Base-by-base conservation (phyloP, 2,888 invertebrate species). In the Drosophila prostipennis region DNA sequence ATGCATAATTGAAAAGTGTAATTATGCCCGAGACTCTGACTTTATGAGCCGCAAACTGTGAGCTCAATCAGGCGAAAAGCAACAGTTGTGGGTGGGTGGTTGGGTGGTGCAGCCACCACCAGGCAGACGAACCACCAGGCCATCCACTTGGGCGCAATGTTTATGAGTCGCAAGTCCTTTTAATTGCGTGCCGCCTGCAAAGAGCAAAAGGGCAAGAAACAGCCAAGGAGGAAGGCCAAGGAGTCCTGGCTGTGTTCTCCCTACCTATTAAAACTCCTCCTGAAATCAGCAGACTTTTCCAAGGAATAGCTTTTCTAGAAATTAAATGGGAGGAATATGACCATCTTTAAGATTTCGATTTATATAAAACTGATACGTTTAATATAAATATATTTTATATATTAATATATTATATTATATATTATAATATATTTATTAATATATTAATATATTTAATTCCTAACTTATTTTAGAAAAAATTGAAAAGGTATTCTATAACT, bases 1-100 rank as follows among this genome's bases (percentile, higher is more conserved):
- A 82, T 80, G 74, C 86, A 86, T 86, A 86, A 82, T 82, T 82
- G 83, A 86, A 82, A 86, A 80, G 79, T 72, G 80, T 86, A 81
- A 81, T 85, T 85, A 81, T 68, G 78, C 57, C 64, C 43, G 53
- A 36, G 57, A 59, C 72, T 64, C 58, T 32, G 74, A 81, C 60
- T 84, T 79, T 78, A 85, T 79, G 85, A 72, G 74, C 74, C 85
- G 68, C 72, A 69, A 71, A 72, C 80, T 72, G 70, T 67, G 49
- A 71, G 83, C 82, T 78, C 82, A 80, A 73, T 73, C 73, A 73
- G 60, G 73, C 73, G 60, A 42, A 36, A 8, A 55, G 73, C 78
- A 74, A 46, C 56, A 76, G 55, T 67, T 46, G 45, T 37, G 43
- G 56, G 54, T 40, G 63, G 40, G 51, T 67, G 51, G 14, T 5